These are phyloP conservation scores for Peromyscus attwateri DNA, from an alignment of 2,797 vertebrate genomes.

Conservation along the genomic window DNA sequence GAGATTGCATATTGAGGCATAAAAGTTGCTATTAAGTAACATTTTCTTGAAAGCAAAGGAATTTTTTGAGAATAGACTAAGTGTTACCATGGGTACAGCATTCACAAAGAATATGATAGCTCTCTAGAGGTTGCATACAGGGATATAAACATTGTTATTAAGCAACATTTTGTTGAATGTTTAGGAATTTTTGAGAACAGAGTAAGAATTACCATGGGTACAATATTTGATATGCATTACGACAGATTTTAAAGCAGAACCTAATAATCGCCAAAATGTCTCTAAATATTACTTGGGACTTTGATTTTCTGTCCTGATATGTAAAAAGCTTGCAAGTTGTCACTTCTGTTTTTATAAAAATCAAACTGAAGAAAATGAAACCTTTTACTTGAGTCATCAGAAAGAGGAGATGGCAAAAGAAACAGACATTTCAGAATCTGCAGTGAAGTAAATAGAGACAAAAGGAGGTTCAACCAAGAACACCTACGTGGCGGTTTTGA, in stretches of 20 bases:
- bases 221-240: slow-evolving; percentile 49
- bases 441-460: background rate
- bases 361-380: slow-evolving; percentile 3
- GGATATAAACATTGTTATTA: slow-evolving; percentile 77
- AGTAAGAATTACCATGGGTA: slow-evolving; percentile 63
- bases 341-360: background rate
- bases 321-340: background rate
- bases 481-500: background rate
- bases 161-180: slow-evolving; percentile 77
- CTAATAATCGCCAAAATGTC: slow-evolving; percentile 39
- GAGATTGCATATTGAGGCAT: slow-evolving; percentile 68
- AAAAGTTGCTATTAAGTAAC: slow-evolving; percentile 73
- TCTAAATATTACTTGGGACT: slow-evolving; percentile 58
- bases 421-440: background rate
- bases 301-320: slow-evolving; percentile 13
- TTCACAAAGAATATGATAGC: slow-evolving; percentile 67
- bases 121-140: slow-evolving; percentile 71
- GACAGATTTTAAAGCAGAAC: slow-evolving; percentile 55
- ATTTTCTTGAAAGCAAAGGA: slow-evolving; percentile 75
- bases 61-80: slow-evolving; percentile 70
- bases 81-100: slow-evolving; percentile 78
- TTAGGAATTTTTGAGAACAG: slow-evolving; percentile 66
- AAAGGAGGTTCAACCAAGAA: background rate
- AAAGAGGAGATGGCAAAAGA: background rate
- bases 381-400: background rate